These are phyloP conservation scores for Sprattus sprattus DNA, from an alignment of 2,113 vertebrate genomes.

Conservation along the genomic window DNA sequence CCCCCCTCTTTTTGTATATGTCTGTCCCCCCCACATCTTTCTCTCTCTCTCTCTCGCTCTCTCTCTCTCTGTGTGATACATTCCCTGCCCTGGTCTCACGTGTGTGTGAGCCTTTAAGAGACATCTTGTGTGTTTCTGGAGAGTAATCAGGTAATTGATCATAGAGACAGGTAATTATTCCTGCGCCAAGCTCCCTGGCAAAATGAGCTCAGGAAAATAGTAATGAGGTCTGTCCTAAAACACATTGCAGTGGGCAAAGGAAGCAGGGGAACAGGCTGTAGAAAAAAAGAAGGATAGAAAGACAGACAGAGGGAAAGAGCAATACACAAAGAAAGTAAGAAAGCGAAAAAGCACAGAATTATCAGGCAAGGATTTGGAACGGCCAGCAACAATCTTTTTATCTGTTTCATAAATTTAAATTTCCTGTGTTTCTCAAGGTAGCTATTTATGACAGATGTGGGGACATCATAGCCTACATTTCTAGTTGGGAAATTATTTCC, in stretches of 20 bases:
- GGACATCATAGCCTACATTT: neutral
- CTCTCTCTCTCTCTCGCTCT: constrained; percentile 32
- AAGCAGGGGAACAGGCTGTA: neutral
- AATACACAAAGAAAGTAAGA: neutral
- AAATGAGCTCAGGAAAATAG: constrained; percentile 59
- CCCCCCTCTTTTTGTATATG: constrained; percentile 34
- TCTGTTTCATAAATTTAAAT: constrained; percentile 21
- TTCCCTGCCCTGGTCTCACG: neutral
- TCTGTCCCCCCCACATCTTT: neutral
- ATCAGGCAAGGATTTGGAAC: neutral
- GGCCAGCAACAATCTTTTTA: constrained; percentile 46
- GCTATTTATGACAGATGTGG: neutral
- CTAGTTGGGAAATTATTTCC: too few species aligned
- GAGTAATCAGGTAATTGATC: constrained; percentile 80
- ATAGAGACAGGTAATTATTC: constrained; percentile 78
- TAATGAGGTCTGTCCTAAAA: constrained; percentile 64
- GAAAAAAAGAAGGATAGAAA: constrained; percentile 15
- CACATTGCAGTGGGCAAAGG: constrained; percentile 42
- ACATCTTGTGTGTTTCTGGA: constrained; percentile 57
- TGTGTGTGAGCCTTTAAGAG: constrained; percentile 22
- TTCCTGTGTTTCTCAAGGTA: neutral
- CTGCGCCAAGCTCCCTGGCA: constrained; percentile 67
- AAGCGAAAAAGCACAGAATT: neutral
- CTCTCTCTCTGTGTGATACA: constrained; percentile 6
- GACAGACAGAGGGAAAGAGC: constrained; percentile 56